Base-by-base conservation (phyloP, 1,140 invertebrate genomes). In the Drosophila saltans region DNA sequence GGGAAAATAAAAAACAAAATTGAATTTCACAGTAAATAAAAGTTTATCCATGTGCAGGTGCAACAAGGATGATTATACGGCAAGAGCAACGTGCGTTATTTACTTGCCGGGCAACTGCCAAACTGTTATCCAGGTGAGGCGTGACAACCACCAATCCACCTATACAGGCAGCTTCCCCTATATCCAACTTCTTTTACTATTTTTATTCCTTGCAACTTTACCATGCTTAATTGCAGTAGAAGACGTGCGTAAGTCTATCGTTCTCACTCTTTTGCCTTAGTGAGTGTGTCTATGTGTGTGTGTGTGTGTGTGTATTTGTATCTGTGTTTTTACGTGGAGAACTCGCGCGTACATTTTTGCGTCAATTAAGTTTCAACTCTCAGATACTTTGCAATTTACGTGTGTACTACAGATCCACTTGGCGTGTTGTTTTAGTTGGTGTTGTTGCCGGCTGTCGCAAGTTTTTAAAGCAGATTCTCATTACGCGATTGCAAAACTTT, bases 381-480 rank as follows among this genome's bases (percentile, higher is more conserved):
- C 70, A 78, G 84, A 84, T 84, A 89, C 71, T 85, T 69, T 59
- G 70, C 66, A 74, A 85, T 76, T 81, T 85, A 78, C 75, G 75
- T 79, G 75, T 79, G 76, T 60, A 36, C 43, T 56, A 39, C 63
- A 43, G 40, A 57, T 59, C 39, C 69, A 62, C 40, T 59, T 36
- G 63, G 26, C 55, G 16, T 41, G 48, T 45, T 28, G 41, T 56
- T 75, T 28, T 11, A 60, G 59, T 57, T 73, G 55, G 36, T 66
- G 55, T 41, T 70, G 65, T 75, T 81, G 76, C 69, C 59, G 84
- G 60, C 84, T 90, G 85, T 79, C 81, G 84, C 86, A 90, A 90
- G 78, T 85, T 90, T 90, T 90, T 90, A 90, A 90, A 90, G 86
- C 85, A 90, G 85, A 90, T 90, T 90, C 85, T 90, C 85, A 90